Percentiles rank a stretch among this genome's conserved stretches.
phyloP scores from a whole-genome alignment of 2,797 vertebrate genomes.

The Chaetophractus vellerosus region DNA sequence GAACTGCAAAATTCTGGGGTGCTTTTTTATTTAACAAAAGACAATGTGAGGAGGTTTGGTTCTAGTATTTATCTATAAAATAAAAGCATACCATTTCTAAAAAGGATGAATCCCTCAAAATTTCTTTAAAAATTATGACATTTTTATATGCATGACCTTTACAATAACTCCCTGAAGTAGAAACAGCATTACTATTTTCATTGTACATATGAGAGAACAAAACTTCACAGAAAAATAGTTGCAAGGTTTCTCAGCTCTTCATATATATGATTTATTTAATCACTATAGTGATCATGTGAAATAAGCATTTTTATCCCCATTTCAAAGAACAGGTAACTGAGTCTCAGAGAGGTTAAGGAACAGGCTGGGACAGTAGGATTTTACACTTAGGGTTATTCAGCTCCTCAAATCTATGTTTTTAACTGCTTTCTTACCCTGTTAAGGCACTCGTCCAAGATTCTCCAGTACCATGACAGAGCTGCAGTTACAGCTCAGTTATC shows the following conservation, averaged over 20 bases:
- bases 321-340: not conserved
- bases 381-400: not conserved
- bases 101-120: not conserved
- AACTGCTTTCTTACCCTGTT: not conserved
- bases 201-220: not conserved
- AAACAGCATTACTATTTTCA: not conserved
- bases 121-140: constrained; percentile 18
- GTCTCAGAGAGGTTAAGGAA: not conserved
- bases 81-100: not conserved
- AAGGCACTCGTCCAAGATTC: not conserved
- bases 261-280: not conserved
- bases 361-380: not conserved
- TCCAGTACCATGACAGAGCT: fast-evolving
- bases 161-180: not conserved
- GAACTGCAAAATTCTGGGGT: not conserved
- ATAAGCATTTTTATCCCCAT: not conserved
- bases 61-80: not conserved
- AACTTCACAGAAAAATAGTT: constrained; percentile 20
- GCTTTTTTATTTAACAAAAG: not conserved
- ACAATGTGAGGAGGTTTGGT: not conserved
- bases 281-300: not conserved
- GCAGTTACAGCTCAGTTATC: not conserved
- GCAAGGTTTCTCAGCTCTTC: not conserved
- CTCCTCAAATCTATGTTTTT: not conserved
- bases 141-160: not conserved